phyloP scores from a whole-genome alignment of 2,797 vertebrate species.

The Brotula barbata region DNA sequence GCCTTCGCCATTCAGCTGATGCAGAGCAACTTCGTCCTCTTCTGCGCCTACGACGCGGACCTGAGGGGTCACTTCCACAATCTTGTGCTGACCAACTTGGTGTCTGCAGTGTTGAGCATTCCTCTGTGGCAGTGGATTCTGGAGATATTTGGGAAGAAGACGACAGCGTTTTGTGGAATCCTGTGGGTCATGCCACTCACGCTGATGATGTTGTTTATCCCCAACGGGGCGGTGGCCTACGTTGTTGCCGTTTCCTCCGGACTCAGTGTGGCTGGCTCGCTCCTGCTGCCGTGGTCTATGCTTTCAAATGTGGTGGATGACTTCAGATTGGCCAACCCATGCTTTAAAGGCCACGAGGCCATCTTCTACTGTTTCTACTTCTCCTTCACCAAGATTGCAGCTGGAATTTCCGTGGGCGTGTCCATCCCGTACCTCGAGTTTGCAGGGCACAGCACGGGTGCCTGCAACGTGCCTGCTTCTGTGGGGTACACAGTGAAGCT shows the following conservation, averaged over 20 bases:
- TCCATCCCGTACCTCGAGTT: too few species aligned
- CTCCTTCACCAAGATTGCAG: too few species aligned
- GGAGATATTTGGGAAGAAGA: conserved; percentile 93
- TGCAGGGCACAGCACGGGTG: too few species aligned
- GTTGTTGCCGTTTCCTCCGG: conserved; percentile 89
- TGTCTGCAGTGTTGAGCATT: conserved; percentile 90
- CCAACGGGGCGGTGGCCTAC: conserved; percentile 88
- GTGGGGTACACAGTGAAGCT: too few species aligned
- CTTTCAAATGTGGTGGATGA: too few species aligned
- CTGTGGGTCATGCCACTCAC: conserved; percentile 95
- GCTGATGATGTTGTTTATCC: conserved; percentile 89
- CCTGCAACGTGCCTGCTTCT: too few species aligned
- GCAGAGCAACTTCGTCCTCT: conserved; percentile 96
- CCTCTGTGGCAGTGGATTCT: conserved; percentile 97
- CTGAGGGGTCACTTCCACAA: conserved; percentile 92
- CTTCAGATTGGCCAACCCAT: too few species aligned
- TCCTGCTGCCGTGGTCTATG: conserved; percentile 97
- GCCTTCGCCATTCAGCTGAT: conserved; percentile 79
- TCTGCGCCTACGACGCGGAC: conserved; percentile 89
- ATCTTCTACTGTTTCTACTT: too few species aligned
- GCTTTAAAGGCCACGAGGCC: too few species aligned
- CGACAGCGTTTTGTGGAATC: too few species aligned
- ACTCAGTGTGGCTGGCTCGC: conserved; percentile 90
- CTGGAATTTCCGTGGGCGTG: too few species aligned
- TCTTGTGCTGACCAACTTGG: conserved; percentile 94